Base-by-base conservation (phyloP, 2,113 vertebrate species). In the mouse (Mus musculus) region DNA sequence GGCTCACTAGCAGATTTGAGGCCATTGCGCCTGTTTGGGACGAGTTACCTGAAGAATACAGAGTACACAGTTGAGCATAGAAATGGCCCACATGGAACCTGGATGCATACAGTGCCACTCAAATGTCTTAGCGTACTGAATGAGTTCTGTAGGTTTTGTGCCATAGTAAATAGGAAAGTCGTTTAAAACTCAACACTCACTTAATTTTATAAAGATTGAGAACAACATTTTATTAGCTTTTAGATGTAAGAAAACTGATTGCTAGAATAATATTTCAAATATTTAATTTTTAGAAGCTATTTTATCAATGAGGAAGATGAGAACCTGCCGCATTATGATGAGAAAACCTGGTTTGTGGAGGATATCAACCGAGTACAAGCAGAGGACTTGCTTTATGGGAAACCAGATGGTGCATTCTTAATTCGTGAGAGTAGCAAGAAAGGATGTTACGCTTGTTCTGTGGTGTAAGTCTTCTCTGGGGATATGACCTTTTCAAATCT, bases 381-480 rank as follows among this genome's bases (percentile, higher is more conserved):
- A 0, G 99, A 99, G 98, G 99, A 99, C 90, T 98, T 99, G 98
- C 99, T 99, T 72, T 98, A 99, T 78, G 99, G 99, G 20, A 99
- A 99, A 98, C 99, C 99, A 72, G 98, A 99, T 4, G 99, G 99
- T 96, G 99, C 99, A 1, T 99, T 99, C 98, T 98, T 99, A 98
- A 99, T 99, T 98, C 99, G 99, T 0, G 99, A 99, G 98, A 99
- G 99, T 95, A 99, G 99, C 99, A 99, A 99, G 98, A 99, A 99
- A 98, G 99, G 99, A 95, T 99, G 99, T 96, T 99, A 99, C 36
- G 99, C 99, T 98, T 99, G 99, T 98, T 99, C 99, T 82, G 99
- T 99, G 96, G 99, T 99, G 99, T 99, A 98, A 99, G 99, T 99
- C 77, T 90, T 94, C 56, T 92, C 14, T 89, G 67, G 46, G 76